Conservation (phyloP, 2,888 invertebrate genomes). For the Azorinus chamasolen region DNA sequence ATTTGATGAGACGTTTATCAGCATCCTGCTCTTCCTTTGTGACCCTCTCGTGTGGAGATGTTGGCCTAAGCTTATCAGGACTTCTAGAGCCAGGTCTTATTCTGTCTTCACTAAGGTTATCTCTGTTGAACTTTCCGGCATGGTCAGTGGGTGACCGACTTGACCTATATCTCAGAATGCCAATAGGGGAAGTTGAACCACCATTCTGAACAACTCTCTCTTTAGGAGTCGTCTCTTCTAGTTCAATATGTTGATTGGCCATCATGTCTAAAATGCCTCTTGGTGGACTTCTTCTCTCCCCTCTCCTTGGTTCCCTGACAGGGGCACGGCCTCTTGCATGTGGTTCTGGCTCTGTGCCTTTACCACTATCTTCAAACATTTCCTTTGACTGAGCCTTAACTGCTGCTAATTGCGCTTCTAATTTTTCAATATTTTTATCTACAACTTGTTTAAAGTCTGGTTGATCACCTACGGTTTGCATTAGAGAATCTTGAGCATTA, state of each 20-base stretch:
- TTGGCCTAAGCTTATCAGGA: conserved; percentile 34
- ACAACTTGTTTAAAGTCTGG: conserved; percentile 53
- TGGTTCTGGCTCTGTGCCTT: neutral
- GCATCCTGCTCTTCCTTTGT: conserved; percentile 41
- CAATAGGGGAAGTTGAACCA: conserved; percentile 37
- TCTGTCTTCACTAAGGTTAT: conserved; percentile 8
- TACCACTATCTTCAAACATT: conserved; percentile 52
- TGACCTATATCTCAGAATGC: conserved; percentile 54
- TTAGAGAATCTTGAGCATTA: conserved; percentile 66
- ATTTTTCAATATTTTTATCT: conserved; percentile 59
- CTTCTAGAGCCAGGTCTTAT: conserved; percentile 30
- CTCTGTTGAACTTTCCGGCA: conserved; percentile 18
- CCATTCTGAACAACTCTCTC: conserved; percentile 33
- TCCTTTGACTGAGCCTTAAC: conserved; percentile 65
- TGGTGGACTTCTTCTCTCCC: conserved; percentile 58
- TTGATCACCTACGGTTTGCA: conserved; percentile 44
- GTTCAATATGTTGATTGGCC: conserved; percentile 55
- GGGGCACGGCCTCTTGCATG: conserved; percentile 37
- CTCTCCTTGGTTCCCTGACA: conserved; percentile 32
- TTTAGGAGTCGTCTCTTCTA: conserved; percentile 55
- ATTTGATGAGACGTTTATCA: conserved; percentile 66
- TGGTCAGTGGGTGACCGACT: conserved; percentile 54
- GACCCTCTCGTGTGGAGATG: conserved; percentile 18
- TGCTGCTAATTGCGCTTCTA: conserved; percentile 58
- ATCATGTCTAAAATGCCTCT: conserved; percentile 63